Conservation (phyloP, 37 sponge, comb jelly and placozoan genomes). For the Haliclona indistincta region DNA sequence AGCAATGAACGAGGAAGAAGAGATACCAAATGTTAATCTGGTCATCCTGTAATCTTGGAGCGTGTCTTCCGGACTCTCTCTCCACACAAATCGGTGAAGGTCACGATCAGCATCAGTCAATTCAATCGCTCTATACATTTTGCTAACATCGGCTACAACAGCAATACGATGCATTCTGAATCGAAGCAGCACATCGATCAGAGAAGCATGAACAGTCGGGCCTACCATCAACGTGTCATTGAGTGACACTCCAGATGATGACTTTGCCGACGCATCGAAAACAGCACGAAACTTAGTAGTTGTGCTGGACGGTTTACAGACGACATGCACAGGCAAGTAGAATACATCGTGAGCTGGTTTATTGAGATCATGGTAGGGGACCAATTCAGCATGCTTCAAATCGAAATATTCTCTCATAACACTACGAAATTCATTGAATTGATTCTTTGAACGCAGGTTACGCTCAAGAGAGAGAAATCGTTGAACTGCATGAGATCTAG, state of each 20-base stretch:
- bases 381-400: constrained; percentile 16
- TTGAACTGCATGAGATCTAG: constrained; percentile 16
- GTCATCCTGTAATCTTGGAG: constrained; percentile 12
- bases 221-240: too few species aligned
- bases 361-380: constrained; percentile 16
- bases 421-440: constrained; percentile 15
- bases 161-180: constrained; percentile 23
- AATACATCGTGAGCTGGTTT: constrained; percentile 10
- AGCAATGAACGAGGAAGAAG: constrained; percentile 19
- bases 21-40: constrained; percentile 23
- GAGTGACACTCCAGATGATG: constrained; percentile 22
- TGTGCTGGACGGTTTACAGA: constrained; percentile 13
- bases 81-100: constrained; percentile 31
- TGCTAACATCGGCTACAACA: constrained; percentile 15
- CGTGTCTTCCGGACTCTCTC: background rate
- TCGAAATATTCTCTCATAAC: too few species aligned
- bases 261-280: constrained; percentile 22
- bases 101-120: constrained; percentile 1
- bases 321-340: constrained; percentile 41
- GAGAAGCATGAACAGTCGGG: too few species aligned
- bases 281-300: too few species aligned
- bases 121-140: constrained; percentile 10
- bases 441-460: constrained; percentile 5
- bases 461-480: constrained; percentile 25
- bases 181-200: constrained; percentile 9